Evolutionary conservation across 2,797 vertebrate genomes (phyloP), one percentile per base, ranked within the genome.

Genomic region (Tragopan temminckii): DNA sequence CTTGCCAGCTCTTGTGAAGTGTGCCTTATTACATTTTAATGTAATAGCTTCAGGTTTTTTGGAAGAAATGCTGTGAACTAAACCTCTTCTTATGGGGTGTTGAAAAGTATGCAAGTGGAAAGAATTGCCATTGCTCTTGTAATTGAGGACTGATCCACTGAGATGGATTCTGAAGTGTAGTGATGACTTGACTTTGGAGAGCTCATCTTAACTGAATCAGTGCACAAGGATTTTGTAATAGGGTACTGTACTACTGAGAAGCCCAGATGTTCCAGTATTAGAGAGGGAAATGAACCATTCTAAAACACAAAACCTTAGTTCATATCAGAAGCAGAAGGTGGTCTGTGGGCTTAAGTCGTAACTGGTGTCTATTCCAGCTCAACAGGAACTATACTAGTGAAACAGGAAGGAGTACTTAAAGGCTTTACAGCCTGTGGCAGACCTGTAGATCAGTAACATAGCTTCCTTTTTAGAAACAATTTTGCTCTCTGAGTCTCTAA

Each of bases 221-320:
- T 38, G 74, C 52, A 24, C 16, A n/a, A 63, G 46, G 25, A 5
- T 3, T 38, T 11, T 40, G 16, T 19, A 57, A 29, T 43, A 58
- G 45, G 10, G 40, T 59, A 40, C 10, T 40, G 14, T 3, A 2
- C 33, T 55, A 4, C 14, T 64, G 27, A 35, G 72, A 57, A 45
- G 40, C 1, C 0, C 33, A 1, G 12, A 3, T 29, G 14, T 27
- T 67, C 8, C 13, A 15, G 9, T 82, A 1, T 7, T 58, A 45
- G 27, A 27, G 11, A 23, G 25, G 46, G 27, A 64, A 61, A 23
- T 1, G 5, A 35, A 12, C 85, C 10, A 6, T 62, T 35, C 12
- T 57, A 75, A n/a, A 57, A 40, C 64, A 7, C 12, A 36, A 46
- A 57, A 7, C 1, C 8, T 17, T 13, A 14, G 23, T 64, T 88